Percentiles rank a stretch among this genome's conserved stretches.
phyloP scores from a whole-genome alignment of 2,113 vertebrate species.

The Seriola rivoliana region DNA sequence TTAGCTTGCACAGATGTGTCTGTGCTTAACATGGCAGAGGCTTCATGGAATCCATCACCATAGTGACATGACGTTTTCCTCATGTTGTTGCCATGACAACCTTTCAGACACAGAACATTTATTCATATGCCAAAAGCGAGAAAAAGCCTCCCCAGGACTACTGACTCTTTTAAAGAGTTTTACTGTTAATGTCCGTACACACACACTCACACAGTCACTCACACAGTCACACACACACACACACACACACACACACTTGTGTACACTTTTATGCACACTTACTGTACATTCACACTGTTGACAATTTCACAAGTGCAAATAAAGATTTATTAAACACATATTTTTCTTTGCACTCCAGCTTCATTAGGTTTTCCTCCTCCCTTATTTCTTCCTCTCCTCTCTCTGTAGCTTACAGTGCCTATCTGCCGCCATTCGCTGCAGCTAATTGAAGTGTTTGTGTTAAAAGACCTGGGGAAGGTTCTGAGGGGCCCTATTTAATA shows the following conservation, averaged over 20 bases:
- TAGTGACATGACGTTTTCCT: constrained; percentile 64
- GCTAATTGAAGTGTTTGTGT: constrained; percentile 79
- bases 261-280: neutral
- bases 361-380: constrained; percentile 67
- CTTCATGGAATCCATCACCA: constrained; percentile 71
- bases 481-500: constrained; percentile 82
- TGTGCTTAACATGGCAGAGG: constrained; percentile 22
- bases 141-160: constrained; percentile 15
- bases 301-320: constrained; percentile 3
- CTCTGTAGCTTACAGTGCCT: constrained; percentile 21
- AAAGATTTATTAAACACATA: constrained; percentile 20
- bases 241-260: neutral
- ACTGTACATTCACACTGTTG: neutral
- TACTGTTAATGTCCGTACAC: neutral
- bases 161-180: constrained; percentile 8
- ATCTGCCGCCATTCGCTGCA: constrained; percentile 33
- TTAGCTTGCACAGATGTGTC: constrained; percentile 40
- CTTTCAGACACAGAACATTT: constrained; percentile 56
- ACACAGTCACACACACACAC: neutral
- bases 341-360: constrained; percentile 58
- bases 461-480: constrained; percentile 74
- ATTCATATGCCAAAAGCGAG: constrained; percentile 40
- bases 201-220: neutral
- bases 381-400: constrained; percentile 14
- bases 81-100: constrained; percentile 74